These are phyloP conservation scores for Bombus balteatus DNA, from an alignment of 1,140 invertebrate genomes.

Conservation along the genomic window DNA sequence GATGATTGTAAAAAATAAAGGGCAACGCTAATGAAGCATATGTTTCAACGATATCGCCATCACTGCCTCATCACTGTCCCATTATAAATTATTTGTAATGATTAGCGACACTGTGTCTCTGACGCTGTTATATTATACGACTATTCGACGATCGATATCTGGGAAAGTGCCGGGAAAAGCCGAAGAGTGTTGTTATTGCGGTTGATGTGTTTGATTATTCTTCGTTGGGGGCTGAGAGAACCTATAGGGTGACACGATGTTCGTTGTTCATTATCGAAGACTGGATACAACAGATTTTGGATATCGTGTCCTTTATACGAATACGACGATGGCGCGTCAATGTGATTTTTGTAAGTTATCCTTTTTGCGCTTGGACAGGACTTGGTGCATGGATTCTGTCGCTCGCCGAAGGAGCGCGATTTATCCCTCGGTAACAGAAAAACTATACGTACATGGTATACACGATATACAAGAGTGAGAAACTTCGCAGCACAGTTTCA, in stretches of 20 bases:
- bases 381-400: no score
- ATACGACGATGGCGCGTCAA: no score
- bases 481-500: no score
- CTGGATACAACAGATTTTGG: no score
- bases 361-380: no score
- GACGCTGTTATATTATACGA: background rate
- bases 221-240: background rate
- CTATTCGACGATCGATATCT: conserved; percentile 19
- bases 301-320: no score
- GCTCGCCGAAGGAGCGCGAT: no score
- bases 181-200: background rate
- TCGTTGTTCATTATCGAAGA: no score
- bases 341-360: no score
- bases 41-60: conserved; percentile 58
- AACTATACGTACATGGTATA: no score
- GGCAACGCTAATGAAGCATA: conserved; percentile 42
- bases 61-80: conserved; percentile 35
- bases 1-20: background rate
- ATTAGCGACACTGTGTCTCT: conserved; percentile 16
- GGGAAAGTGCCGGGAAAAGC: conserved; percentile 1
- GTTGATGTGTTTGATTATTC: background rate
- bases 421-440: no score
- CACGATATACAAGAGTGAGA: no score
- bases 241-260: background rate
- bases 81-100: conserved; percentile 60